phyloP scores from a whole-genome alignment of 2,888 invertebrate genomes.

The Caenorhabditis uteleia region DNA sequence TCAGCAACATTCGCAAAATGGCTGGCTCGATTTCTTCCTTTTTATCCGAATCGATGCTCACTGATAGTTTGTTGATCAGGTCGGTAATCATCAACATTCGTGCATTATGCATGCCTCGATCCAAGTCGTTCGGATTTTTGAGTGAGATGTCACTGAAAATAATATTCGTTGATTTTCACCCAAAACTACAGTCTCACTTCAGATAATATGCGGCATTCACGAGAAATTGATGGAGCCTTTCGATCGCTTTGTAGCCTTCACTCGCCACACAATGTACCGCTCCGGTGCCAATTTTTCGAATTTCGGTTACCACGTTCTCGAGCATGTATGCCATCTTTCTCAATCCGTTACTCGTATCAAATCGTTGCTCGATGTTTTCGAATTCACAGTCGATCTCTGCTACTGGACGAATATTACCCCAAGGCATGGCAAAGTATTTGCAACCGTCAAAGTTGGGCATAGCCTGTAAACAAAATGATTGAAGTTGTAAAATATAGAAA shows the following conservation, averaged over 20 bases:
- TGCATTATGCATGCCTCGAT: conserved; percentile 5
- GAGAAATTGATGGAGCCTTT: conserved; percentile 32
- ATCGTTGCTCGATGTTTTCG: conserved; percentile 55
- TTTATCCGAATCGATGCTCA: too few species aligned
- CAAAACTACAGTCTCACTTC: too few species aligned
- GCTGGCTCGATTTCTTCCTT: conserved; percentile 27
- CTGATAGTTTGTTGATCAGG: too few species aligned
- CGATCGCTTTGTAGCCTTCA: conserved; percentile 31
- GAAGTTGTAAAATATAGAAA: neutral
- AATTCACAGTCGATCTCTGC: conserved; percentile 50
- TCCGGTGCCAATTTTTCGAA: conserved; percentile 18
- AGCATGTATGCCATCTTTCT: conserved; percentile 34
- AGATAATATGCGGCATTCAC: conserved; percentile 5
- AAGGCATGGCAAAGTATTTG: conserved; percentile 62
- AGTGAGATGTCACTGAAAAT: conserved; percentile 2
- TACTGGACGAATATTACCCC: conserved; percentile 66
- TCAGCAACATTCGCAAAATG: conserved; percentile 15
- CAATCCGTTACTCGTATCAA: conserved; percentile 54
- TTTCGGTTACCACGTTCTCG: conserved; percentile 25
- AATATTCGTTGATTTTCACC: too few species aligned
- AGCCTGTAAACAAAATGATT: conserved; percentile 25
- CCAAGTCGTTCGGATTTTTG: conserved; percentile 10
- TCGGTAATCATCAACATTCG: conserved; percentile 14
- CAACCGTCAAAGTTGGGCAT: conserved; percentile 60
- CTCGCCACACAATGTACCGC: conserved; percentile 34